Percentiles rank a stretch among this genome's conserved stretches.
These are phyloP conservation scores for Zaprionus taronus DNA, from an alignment of 1,140 invertebrate genomes.

Conservation along the genomic window DNA sequence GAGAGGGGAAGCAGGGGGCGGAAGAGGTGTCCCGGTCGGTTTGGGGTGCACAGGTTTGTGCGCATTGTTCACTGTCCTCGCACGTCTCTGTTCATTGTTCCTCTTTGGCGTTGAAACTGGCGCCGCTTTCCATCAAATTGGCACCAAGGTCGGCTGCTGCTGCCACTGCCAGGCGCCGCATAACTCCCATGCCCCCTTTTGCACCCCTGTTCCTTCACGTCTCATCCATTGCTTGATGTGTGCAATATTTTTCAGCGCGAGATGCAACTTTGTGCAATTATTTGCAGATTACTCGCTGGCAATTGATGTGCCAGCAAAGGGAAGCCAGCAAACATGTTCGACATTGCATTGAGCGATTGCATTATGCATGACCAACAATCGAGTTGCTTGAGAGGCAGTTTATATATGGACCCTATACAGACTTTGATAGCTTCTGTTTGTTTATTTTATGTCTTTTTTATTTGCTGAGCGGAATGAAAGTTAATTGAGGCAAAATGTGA, in stretches of 20 bases:
- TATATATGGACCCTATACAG: neutral
- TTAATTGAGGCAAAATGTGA: no score
- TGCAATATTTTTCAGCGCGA: slow-evolving; percentile 25
- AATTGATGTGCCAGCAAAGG: slow-evolving; percentile 18
- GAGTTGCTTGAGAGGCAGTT: neutral
- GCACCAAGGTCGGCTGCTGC: slow-evolving; percentile 20
- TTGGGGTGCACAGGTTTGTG: neutral
- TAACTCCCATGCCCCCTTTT: neutral
- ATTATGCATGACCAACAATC: slow-evolving; percentile 32
- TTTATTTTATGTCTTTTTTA: neutral
- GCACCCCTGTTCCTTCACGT: neutral
- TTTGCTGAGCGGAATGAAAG: no score
- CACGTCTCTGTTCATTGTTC: slow-evolving; percentile 6
- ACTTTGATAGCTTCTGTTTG: neutral
- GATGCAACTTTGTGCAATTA: slow-evolving; percentile 29
- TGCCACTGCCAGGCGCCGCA: slow-evolving; percentile 9
- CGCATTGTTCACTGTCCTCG: slow-evolving; percentile 1
- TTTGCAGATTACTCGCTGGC: slow-evolving; percentile 25
- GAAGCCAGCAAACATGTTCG: slow-evolving; percentile 34
- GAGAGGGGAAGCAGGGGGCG: neutral
- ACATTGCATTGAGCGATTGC: slow-evolving; percentile 47
- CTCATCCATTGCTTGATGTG: neutral
- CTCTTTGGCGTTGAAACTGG: slow-evolving; percentile 37
- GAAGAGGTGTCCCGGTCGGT: neutral
- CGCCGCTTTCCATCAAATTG: slow-evolving; percentile 45